Evolutionary conservation across 2,797 vertebrate genomes (phyloP).

Genomic region (Hylomyscus alleni): DNA sequence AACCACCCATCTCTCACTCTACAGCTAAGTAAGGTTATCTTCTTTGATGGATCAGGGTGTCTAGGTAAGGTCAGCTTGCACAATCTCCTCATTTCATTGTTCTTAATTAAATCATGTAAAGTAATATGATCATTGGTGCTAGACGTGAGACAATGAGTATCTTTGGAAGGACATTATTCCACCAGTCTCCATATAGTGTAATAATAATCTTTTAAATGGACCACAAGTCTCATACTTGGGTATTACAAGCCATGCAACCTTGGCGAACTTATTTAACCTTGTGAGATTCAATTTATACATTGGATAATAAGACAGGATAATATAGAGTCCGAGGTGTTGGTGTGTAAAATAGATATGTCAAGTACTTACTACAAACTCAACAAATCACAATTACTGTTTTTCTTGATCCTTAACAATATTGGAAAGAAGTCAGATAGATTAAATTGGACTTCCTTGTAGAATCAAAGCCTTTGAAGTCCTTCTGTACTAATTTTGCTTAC

Average conservation of each 20-base stretch:
- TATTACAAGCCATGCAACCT: neutral
- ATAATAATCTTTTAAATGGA: slow-evolving; percentile 7
- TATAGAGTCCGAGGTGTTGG: neutral
- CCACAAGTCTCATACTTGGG: neutral
- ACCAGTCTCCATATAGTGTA: neutral
- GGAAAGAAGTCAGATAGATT: neutral
- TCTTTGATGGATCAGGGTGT: neutral
- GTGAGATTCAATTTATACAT: neutral
- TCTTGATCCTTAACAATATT: neutral
- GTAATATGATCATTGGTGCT: neutral
- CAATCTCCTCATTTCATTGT: neutral
- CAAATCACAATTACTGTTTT: neutral
- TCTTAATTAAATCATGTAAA: neutral
- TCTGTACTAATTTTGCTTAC: neutral
- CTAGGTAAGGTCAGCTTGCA: neutral
- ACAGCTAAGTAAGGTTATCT: neutral
- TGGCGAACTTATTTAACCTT: neutral
- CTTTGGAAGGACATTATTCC: neutral
- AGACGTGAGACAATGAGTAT: neutral
- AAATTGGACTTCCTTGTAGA: neutral
- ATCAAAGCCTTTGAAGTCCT: neutral
- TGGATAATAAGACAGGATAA: slow-evolving; percentile 6
- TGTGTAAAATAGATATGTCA: neutral
- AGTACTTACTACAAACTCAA: slow-evolving; percentile 7
- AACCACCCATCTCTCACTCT: neutral